A percentile compares a stretch with the other conserved stretches of the same genome.
phyloP scores from a whole-genome alignment of 2,797 vertebrate genomes.

The Muscicapa comitata region DNA sequence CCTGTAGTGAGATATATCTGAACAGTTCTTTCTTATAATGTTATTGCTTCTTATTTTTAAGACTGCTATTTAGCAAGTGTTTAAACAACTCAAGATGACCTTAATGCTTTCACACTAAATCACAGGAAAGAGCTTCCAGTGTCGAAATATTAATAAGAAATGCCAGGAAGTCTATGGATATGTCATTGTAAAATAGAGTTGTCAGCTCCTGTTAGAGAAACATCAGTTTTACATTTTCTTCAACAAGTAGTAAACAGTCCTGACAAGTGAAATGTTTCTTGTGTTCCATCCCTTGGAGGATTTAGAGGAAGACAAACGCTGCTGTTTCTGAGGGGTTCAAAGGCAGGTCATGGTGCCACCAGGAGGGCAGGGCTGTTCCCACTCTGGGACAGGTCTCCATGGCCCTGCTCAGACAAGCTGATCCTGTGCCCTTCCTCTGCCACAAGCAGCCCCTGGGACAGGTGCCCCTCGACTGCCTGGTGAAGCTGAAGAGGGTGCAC shows the following conservation, averaged over 20 bases:
- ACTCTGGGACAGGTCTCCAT: accelerated
- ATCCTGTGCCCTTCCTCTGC: not conserved
- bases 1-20: not conserved
- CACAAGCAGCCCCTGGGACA: not conserved
- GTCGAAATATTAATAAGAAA: constrained; percentile 60
- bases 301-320: constrained; percentile 50
- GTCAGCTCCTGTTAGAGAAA: constrained; percentile 51
- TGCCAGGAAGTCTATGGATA: constrained; percentile 28
- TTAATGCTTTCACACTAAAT: constrained; percentile 58
- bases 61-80: constrained; percentile 26
- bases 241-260: constrained; percentile 45
- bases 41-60: not conserved
- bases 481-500: not conserved
- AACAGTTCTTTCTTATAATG: not conserved
- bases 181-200: constrained; percentile 14
- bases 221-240: constrained; percentile 55
- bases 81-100: constrained; percentile 44
- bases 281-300: not conserved
- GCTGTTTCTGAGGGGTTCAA: constrained; percentile 26
- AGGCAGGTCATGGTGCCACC: not conserved
- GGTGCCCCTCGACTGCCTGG: accelerated
- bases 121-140: constrained; percentile 33
- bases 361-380: not conserved
- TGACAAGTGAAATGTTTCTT: constrained; percentile 63
- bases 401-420: not conserved